Base-by-base conservation (phyloP, 2,113 vertebrate species). In the Lophura nycthemera region DNA sequence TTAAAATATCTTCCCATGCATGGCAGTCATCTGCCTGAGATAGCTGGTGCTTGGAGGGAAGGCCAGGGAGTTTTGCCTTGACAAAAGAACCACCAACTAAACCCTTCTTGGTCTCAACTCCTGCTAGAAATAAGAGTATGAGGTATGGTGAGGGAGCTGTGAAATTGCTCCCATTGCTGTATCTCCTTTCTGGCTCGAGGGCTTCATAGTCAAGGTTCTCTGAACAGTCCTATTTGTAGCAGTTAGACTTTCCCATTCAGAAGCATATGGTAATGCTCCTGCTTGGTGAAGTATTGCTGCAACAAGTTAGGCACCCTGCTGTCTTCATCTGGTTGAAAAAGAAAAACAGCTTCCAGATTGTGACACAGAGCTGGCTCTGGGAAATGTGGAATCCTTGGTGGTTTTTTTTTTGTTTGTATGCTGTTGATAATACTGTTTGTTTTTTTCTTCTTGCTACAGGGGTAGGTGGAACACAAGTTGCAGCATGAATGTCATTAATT, bases 301-400 rank as follows among this genome's bases (percentile, higher is more conserved):
- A 66, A 40, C 50, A 13, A 57, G 27, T 59, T 5, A 18, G 88
- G 88, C 90, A 88, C 72, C 88, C 90, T 36, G 38, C 86, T 94
- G 90, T 74, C 83, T 74, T 91, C 84, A 48, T 82, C 45, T 74
- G 47, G 4, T 18, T 91, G 83, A 63, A 64, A 67, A 80, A 65
- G 76, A 8, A 57, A 57, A 57, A 0, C 67, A 86, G 69, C 82
- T 27, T 30, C 22, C 1, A 2, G 30, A 29, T 48, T 60, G 57
- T 60, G 69, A 71, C 47, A 60, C 10, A 13, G 42, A 82, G 27
- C 47, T 89, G 57, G 25, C 65, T 80, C 57, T 83, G 76, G 60
- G 69, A 83, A 67, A 85, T 13, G 72, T 47, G 61, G 87, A 72
- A 45, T 83, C 78, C 57, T 69, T 48, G 3, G 8, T 36, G 36